Evolutionary conservation across 2,888 invertebrate genomes (phyloP).

Genomic region (Troides helena): DNA sequence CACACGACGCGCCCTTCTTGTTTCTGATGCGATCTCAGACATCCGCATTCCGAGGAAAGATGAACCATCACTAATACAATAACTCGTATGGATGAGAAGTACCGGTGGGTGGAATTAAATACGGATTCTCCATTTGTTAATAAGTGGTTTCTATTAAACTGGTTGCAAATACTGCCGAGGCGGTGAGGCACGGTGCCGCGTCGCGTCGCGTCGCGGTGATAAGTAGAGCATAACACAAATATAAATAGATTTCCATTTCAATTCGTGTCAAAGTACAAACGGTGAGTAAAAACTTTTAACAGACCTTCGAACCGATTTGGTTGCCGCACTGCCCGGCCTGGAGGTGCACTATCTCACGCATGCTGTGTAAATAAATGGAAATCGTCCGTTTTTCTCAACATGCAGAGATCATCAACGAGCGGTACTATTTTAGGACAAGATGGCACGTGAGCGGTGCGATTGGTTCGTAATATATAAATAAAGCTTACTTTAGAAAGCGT

Average conservation of each 20-base stretch:
- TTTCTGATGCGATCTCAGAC: too few relatives aligned
- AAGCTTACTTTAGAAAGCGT: background rate
- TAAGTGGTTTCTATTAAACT: background rate
- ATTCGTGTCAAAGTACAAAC: constrained; percentile 34
- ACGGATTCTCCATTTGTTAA: too few relatives aligned
- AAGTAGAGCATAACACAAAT: constrained; percentile 34
- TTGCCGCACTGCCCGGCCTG: constrained; percentile 96
- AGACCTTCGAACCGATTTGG: constrained; percentile 95
- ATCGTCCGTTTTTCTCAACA: constrained; percentile 3
- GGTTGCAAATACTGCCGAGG: constrained; percentile 5
- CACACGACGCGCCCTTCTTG: too few relatives aligned
- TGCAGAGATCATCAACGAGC: constrained; percentile 5
- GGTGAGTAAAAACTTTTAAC: constrained; percentile 29
- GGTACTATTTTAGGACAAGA: constrained; percentile 23
- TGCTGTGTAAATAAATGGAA: constrained; percentile 59
- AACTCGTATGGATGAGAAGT: too few relatives aligned
- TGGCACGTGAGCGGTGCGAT: constrained; percentile 37
- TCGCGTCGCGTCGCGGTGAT: constrained; percentile 17
- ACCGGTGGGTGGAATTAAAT: too few relatives aligned
- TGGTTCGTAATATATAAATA: constrained; percentile 28
- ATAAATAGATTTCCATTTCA: constrained; percentile 41
- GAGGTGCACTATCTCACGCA: constrained; percentile 96
- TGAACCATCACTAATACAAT: too few relatives aligned
- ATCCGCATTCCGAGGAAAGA: too few relatives aligned
- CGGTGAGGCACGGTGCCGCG: constrained; percentile 31